Base-by-base conservation (phyloP, 2,888 invertebrate species). In the Acronicta alni region DNA sequence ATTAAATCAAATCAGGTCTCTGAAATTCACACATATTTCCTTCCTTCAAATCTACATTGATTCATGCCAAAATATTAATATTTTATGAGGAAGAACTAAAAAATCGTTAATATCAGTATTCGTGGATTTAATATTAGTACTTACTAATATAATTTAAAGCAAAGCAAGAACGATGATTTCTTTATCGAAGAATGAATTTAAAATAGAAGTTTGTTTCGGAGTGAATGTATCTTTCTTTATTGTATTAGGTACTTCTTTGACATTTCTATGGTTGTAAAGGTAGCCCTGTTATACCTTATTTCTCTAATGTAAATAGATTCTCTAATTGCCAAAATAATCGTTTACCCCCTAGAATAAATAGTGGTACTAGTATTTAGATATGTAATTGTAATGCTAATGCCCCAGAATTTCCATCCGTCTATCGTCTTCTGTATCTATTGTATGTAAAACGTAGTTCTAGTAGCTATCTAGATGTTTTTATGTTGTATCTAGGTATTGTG, bases 331-430 rank as follows among this genome's bases (percentile, higher is more conserved):
- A 89, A 88, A 87, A 49, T 79, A 72, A 69, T 65, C 61, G 60
- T 75, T 75, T 78, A 79, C 61, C 72, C 73, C 60, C 20, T 80
- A 80, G 76, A 58, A 58, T 75, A 71, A 55, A 65, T 77, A 77
- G 71, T 72, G n/a, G 57, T 69, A 61, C 57, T 78, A 80, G 79
- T 67, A 26, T 80, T 83, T 86, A 86, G 85, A 81, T 77, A 84
- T 81, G 81, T 89, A 90, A 88, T 85, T 78, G 89, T 89, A 89
- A 80, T 87, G 92, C 93, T 92, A 92, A 91, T 88, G 94, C 94
- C 94, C 94, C 94, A 94, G 94, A 93, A 91, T 93, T 94, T 94
- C 94, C 94, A 94, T 94, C 94, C 94, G 94, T 94, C 93, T 93
- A 92, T 91, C 85, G 80, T 90, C 92, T 93, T 90, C 91, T 93